Base-by-base conservation (phyloP, 2,888 invertebrate species). In the Empis stercorea region DNA sequence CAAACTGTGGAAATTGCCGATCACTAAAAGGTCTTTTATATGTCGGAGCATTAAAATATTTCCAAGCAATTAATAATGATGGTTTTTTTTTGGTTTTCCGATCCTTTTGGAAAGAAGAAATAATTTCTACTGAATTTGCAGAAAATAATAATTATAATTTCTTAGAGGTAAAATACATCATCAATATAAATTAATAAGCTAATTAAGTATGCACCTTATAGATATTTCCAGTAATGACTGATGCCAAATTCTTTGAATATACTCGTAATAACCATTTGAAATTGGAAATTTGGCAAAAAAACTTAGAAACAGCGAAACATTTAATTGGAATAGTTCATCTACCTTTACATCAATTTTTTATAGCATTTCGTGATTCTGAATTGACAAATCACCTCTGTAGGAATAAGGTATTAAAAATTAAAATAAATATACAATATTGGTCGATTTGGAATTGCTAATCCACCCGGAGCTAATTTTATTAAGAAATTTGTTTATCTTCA, bases 261-360 rank as follows among this genome's bases (percentile, higher is more conserved):
- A 71, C 76, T 23, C 71, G 74, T 51, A 73, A 76, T 48, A 78
- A 78, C 58, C 73, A 69, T 52, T 66, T 78, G 55, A 61, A 73
- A 13, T 59, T 76, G 14, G 76, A 79, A 57, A 62, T 78, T 48
- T 74, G 73, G 61, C 69, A 72, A 39, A 69, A 70, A 53, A 61
- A 54, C 15, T 58, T 52, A 9, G 51, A 63, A 6, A 55, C 59
- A 3, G 55, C 57, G 32, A 68, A 73, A 50, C 59, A 61, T 45
- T 56, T 74, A 6, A 56, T 76, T 43, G 78, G 77, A 16, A 61
- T 74, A 23, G 67, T 73, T 4, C 74, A 73, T 57, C 57, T 80
- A 43, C 68, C 77, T 5, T 58, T 79, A 40, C 78, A 80, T 62
- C 76, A 76, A 50, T 73, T 79, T 56, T 79, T 73, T 55, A 64